These are phyloP conservation scores for Tangara arthus DNA, from an alignment of 2,797 vertebrate genomes.

Conservation along the genomic window DNA sequence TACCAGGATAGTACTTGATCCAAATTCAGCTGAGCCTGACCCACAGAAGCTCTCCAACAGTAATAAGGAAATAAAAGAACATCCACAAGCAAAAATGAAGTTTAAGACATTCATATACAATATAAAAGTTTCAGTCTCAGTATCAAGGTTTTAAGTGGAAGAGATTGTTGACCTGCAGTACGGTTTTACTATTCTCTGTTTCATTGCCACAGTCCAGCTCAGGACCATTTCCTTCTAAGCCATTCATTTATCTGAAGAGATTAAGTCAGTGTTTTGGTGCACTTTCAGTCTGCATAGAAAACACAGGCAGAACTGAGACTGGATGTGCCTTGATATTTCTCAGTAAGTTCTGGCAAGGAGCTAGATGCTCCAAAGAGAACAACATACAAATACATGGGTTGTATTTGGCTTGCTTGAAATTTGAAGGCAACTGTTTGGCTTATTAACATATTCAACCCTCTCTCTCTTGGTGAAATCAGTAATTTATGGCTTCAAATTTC, in stretches of 20 bases:
- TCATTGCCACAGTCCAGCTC: neutral
- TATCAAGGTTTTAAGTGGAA: neutral
- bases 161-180: rapidly evolving
- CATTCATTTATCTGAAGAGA: rapidly evolving
- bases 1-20: neutral
- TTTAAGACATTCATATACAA: slow-evolving; percentile 23
- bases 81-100: neutral
- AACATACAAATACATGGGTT: neutral
- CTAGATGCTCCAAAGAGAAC: neutral
- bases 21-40: neutral
- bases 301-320: neutral
- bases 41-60: neutral
- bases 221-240: neutral
- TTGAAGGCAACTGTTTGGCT: neutral
- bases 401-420: neutral
- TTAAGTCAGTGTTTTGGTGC: neutral
- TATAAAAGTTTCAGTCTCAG: neutral
- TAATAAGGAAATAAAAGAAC: neutral
- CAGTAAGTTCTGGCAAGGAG: neutral
- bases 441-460: neutral
- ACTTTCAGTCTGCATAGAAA: neutral
- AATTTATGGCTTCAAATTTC: neutral
- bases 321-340: neutral
- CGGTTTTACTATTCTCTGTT: neutral
- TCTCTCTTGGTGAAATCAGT: neutral